phyloP scores from a whole-genome alignment of 2,888 invertebrate genomes.

The Caenorhabditis angaria region DNA sequence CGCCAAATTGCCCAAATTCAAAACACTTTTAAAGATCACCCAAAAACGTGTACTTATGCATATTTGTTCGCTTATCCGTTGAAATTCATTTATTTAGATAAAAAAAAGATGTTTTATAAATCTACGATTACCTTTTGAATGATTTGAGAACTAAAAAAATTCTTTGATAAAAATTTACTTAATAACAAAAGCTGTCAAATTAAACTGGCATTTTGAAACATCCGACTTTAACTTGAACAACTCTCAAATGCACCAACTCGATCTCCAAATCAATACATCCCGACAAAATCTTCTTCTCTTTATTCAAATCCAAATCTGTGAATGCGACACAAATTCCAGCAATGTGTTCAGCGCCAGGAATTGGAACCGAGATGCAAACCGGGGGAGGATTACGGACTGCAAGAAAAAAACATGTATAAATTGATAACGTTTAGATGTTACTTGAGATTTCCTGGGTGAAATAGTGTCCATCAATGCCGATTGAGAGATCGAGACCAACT shows the following conservation, averaged over 20 bases:
- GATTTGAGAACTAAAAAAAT: too few species aligned
- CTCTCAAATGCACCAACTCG: slow-evolving; percentile 66
- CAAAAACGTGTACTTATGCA: too few species aligned
- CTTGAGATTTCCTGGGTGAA: slow-evolving; percentile 73
- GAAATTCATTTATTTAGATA: too few species aligned
- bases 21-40: too few species aligned
- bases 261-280: slow-evolving; percentile 73
- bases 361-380: slow-evolving; percentile 73
- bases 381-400: slow-evolving; percentile 73
- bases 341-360: slow-evolving; percentile 72
- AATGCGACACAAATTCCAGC: slow-evolving; percentile 46
- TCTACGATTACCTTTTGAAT: too few species aligned
- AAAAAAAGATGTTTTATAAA: too few species aligned
- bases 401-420: slow-evolving; percentile 29
- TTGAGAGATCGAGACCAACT: slow-evolving; percentile 72
- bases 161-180: too few species aligned
- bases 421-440: slow-evolving; percentile 41
- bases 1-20: too few species aligned
- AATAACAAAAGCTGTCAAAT: too few species aligned
- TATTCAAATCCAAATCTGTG: slow-evolving; percentile 53
- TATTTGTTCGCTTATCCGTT: too few species aligned
- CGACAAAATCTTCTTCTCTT: slow-evolving; percentile 54
- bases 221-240: slow-evolving; percentile 71
- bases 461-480: slow-evolving; percentile 72
- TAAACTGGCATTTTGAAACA: slow-evolving; percentile 71